Evolutionary conservation across 2,797 vertebrate species (phyloP).

Genomic region (Megaceryle alcyon): DNA sequence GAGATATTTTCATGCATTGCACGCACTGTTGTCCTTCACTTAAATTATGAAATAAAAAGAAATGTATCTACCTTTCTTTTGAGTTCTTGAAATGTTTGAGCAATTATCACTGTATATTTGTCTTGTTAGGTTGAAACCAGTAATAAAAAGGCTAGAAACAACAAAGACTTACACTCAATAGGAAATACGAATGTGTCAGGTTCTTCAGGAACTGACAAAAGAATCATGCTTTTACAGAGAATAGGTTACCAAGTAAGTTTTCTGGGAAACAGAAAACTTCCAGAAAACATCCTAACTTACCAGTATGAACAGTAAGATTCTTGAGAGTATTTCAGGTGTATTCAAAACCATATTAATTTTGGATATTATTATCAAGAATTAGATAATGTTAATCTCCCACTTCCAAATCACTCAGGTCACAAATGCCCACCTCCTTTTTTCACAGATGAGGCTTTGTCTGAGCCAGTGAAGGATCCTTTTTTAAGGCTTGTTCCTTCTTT

Average conservation of each 20-base stretch:
- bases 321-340: not conserved
- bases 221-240: constrained; percentile 19
- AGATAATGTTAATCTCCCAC: not conserved
- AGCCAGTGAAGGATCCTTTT: not conserved
- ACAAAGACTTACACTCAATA: constrained; percentile 50
- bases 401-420: not conserved
- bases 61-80: constrained; percentile 72
- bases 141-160: constrained; percentile 58
- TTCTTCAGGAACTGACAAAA: not conserved
- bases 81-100: constrained; percentile 73
- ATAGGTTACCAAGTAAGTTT: constrained; percentile 32
- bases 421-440: not conserved
- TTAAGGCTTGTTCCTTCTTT: not conserved
- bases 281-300: constrained; percentile 16
- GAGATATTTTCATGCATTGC: constrained; percentile 55
- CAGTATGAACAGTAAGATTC: constrained; percentile 13
- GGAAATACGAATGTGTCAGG: constrained; percentile 31
- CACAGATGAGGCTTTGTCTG: not conserved
- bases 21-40: constrained; percentile 70
- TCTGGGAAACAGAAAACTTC: too few relatives aligned
- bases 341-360: constrained; percentile 4
- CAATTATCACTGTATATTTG: constrained; percentile 66
- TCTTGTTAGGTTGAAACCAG: constrained; percentile 65
- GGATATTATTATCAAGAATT: not conserved
- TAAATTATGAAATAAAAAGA: constrained; percentile 74